These are phyloP conservation scores for Noctua janthina DNA, from an alignment of 2,888 invertebrate species.

Conservation along the genomic window DNA sequence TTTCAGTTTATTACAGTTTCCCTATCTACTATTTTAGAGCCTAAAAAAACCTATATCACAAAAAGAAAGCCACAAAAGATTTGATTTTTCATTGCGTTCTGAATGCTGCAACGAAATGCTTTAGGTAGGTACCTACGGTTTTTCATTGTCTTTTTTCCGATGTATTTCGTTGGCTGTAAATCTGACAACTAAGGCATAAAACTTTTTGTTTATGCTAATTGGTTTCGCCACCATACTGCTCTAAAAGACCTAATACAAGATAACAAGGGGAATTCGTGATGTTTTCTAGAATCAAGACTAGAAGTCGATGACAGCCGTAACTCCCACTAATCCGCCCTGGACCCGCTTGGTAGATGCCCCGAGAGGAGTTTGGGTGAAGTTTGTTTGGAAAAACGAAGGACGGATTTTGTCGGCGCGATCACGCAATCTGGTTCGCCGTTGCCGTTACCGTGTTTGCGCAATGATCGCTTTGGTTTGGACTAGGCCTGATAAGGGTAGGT, in stretches of 20 bases:
- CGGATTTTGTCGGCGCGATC: not conserved
- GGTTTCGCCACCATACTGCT: not conserved
- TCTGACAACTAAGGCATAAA: not conserved
- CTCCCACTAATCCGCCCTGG: not conserved
- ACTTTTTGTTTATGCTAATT: not conserved
- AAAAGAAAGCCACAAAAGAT: not conserved
- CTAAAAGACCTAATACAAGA: not conserved
- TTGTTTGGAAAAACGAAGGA: not conserved
- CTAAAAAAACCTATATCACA: not conserved
- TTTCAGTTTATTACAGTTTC: not conserved
- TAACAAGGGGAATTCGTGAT: not conserved
- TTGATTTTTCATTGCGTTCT: conserved; percentile 9
- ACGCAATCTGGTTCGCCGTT: not conserved
- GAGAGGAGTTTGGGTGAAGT: not conserved
- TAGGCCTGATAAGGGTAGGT: not conserved
- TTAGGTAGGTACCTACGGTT: not conserved
- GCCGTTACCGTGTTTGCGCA: not conserved
- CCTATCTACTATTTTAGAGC: not conserved
- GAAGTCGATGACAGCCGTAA: not conserved
- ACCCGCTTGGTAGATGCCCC: not conserved
- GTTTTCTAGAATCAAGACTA: not conserved
- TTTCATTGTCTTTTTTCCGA: not conserved
- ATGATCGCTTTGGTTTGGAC: not conserved
- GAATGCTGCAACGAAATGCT: not conserved
- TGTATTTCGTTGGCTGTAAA: not conserved